Evolutionary conservation across 2,888 invertebrate species (phyloP).

Genomic region (Hipparchia sbordonii): DNA sequence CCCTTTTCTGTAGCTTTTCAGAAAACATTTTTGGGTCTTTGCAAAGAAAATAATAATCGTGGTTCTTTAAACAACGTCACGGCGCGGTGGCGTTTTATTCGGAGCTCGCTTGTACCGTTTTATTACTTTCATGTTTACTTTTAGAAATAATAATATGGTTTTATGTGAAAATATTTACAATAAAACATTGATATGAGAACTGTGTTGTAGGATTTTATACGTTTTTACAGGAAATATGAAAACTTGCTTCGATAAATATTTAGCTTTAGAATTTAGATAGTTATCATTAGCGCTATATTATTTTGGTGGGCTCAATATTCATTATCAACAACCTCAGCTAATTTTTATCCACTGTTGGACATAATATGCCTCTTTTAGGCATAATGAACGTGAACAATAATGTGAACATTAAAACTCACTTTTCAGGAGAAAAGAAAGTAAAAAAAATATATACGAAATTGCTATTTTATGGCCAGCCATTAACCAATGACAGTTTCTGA

Average conservation of each 20-base stretch:
- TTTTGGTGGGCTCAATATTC: no score
- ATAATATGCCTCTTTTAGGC: no score
- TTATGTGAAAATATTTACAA: background rate
- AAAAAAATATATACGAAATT: background rate
- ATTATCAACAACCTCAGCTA: no score
- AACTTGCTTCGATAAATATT: no score
- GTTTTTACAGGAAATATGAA: background rate
- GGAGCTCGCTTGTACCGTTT: background rate
- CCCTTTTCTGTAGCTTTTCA: conserved; percentile 21
- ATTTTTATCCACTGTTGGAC: no score
- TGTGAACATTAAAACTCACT: background rate
- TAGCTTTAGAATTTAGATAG: no score
- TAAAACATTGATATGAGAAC: background rate
- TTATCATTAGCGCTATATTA: no score
- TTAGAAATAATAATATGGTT: background rate
- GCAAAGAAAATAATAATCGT: conserved; percentile 10
- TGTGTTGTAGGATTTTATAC: background rate
- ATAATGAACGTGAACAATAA: background rate
- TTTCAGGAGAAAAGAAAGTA: background rate
- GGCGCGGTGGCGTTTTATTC: background rate
- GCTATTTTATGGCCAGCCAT: background rate
- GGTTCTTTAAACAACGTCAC: conserved; percentile 10
- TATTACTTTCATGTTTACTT: conserved; percentile 5
- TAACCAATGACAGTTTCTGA: conserved; percentile 1
- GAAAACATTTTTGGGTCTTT: conserved; percentile 21